Evolutionary conservation across 2,888 invertebrate genomes (phyloP), one percentile per base, ranked within the genome.

Genomic region (Leptinotarsa tumamoca): DNA sequence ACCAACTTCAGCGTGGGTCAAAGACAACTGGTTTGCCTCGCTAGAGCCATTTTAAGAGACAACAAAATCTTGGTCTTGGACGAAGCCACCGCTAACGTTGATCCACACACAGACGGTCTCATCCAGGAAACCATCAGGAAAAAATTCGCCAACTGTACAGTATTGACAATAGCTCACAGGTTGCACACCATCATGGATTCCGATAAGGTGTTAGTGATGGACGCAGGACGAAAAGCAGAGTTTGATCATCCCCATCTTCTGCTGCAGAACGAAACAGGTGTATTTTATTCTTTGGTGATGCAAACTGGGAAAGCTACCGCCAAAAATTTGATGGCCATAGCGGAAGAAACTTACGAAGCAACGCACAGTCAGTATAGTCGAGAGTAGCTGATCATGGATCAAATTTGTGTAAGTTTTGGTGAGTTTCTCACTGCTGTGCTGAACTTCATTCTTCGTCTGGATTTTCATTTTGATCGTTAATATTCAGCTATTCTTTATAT

Each of bases 101-200:
- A 95, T 88, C 93, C 93, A 0, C 92, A 92, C 75, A 95, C 95
- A 49, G 95, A 95, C 84, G 91, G 91, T 1, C 87, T 95, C 15
- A 95, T 96, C 79, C 95, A 96, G 85, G 90, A 89, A 33, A 94
- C 95, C 0, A 95, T 96, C 75, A 89, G 95, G 78, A 90, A 89
- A 68, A 94, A 94, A 86, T 96, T 95, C 85, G 90, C 90, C 1
- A 90, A 92, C n/a, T 95, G 95, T 86, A 95, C 95, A 0, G 95
- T 96, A 54, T 90, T 96, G 51, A 95, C 95, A 0, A 95, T 96
- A 68, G 96, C 96, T 49, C 96, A 96, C 88, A 91, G 96, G 66
- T 90, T 96, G 7, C 92, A 96, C 84, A 96, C 96, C 0, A 94
- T 96, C 70, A 95, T 96, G 94, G 95, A 96, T 88, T 95, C 94